phyloP scores from a whole-genome alignment of 2,113 vertebrate genomes.

The Cyanoliseus patagonus region DNA sequence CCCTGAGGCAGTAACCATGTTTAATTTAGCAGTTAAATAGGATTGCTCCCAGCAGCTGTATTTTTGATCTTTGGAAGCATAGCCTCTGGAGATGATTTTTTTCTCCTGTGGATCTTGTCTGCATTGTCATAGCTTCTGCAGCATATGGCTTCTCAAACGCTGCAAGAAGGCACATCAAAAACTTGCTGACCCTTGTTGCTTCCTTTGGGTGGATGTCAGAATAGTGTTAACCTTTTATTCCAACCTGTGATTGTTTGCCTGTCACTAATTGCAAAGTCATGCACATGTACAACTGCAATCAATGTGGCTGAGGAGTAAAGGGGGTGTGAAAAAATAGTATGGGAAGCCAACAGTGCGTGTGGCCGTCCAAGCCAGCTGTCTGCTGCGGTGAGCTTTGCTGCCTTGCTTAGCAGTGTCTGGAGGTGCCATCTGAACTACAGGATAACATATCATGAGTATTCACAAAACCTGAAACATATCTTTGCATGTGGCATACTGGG shows the following conservation, averaged over 20 bases:
- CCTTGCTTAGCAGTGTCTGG: not conserved
- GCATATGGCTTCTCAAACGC: not conserved
- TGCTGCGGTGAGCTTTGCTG: not conserved
- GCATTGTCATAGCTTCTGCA: not conserved
- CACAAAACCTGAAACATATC: not conserved
- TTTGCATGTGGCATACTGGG: not conserved
- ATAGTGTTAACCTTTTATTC: conserved; percentile 16
- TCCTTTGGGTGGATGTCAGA: not conserved
- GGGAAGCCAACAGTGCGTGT: not conserved
- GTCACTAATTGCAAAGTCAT: not conserved
- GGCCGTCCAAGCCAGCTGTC: not conserved
- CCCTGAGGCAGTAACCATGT: not conserved
- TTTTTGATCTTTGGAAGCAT: not conserved
- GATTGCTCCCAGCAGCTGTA: conserved; percentile 11
- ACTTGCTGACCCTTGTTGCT: not conserved
- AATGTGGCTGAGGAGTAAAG: not conserved
- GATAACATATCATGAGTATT: accelerated
- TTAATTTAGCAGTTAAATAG: conserved; percentile 47
- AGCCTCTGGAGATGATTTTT: not conserved
- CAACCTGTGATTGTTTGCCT: not conserved
- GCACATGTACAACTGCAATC: not conserved
- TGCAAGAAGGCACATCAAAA: not conserved
- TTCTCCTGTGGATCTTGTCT: not conserved
- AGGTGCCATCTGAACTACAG: not conserved
- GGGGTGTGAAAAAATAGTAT: not conserved